phyloP scores from a whole-genome alignment of 1,140 invertebrate species.

The Metopolophium dirhodum region DNA sequence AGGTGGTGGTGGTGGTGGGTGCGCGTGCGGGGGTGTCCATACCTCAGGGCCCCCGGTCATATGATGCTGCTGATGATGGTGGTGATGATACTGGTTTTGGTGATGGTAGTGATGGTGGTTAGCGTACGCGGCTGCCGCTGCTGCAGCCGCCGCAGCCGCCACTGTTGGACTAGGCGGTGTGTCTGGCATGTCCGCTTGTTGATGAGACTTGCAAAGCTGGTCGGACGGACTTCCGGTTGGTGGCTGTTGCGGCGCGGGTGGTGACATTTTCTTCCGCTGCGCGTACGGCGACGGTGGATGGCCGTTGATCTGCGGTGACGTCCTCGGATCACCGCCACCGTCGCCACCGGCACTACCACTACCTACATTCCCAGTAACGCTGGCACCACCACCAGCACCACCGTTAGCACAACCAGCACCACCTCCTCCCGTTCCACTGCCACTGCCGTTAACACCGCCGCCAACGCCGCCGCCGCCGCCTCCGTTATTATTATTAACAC shows the following conservation, averaged over 20 bases:
- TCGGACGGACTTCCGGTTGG: constrained; percentile 62
- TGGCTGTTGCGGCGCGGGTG: constrained; percentile 55
- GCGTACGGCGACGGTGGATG: constrained; percentile 55
- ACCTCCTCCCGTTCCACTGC: neutral
- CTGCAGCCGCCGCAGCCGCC: constrained; percentile 58
- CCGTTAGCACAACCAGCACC: neutral
- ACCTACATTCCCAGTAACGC: constrained; percentile 37
- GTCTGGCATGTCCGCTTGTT: constrained; percentile 67
- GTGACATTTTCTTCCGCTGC: constrained; percentile 59
- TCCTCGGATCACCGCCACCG: constrained; percentile 50
- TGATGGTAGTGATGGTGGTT: constrained; percentile 58
- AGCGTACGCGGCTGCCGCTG: constrained; percentile 61
- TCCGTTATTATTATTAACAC: neutral
- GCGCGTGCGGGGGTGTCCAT: constrained; percentile 67
- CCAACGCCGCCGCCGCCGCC: constrained; percentile 1
- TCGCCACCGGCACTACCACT: neutral
- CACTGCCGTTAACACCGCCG: constrained; percentile 25
- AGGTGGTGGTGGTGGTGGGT: constrained; percentile 64
- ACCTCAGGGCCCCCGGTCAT: constrained; percentile 66
- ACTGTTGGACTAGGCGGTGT: constrained; percentile 63
- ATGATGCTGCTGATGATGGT: constrained; percentile 60
- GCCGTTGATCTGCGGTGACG: constrained; percentile 59
- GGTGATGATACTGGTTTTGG: constrained; percentile 58
- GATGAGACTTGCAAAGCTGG: constrained; percentile 67
- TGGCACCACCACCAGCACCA: constrained; percentile 31